Percentiles rank a stretch among this genome's conserved stretches.
phyloP scores from a whole-genome alignment of 2,888 invertebrate genomes.

The Anodontia alba region DNA sequence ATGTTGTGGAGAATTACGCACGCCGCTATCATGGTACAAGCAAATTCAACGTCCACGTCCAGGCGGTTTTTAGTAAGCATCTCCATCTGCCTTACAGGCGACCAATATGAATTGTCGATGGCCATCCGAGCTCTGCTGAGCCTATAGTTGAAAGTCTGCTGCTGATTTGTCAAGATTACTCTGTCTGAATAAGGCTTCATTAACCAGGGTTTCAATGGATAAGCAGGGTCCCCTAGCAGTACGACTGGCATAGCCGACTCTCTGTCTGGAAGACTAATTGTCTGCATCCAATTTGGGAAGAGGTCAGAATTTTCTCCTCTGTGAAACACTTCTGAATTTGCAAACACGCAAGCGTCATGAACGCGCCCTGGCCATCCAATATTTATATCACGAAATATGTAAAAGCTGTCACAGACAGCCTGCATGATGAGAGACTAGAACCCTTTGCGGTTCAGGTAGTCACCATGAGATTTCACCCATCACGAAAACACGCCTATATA shows the following conservation, averaged over 20 bases:
- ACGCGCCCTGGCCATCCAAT: slow-evolving; percentile 56
- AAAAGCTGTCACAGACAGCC: slow-evolving; percentile 36
- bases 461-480: slow-evolving; percentile 36
- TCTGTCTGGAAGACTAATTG: too few species aligned
- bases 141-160: too few species aligned
- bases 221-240: too few species aligned
- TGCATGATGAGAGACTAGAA: slow-evolving; percentile 39
- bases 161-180: too few species aligned
- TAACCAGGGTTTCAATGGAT: too few species aligned
- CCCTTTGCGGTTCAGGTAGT: slow-evolving; percentile 48
- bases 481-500: too few species aligned
- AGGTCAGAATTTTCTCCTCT: slow-evolving; percentile 2
- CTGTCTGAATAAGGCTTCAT: too few species aligned
- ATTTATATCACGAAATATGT: slow-evolving; percentile 41
- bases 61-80: slow-evolving; percentile 36
- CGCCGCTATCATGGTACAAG: slow-evolving; percentile 24
- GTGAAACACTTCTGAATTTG: slow-evolving; percentile 45
- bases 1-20: slow-evolving; percentile 43
- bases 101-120: slow-evolving; percentile 34
- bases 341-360: slow-evolving; percentile 53
- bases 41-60: slow-evolving; percentile 20
- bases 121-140: too few species aligned
- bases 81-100: slow-evolving; percentile 36
- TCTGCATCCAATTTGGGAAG: neutral
- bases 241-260: slow-evolving; percentile 43